Evolutionary conservation across 2,888 invertebrate genomes (phyloP).

Genomic region (Synergus umbraculus): DNA sequence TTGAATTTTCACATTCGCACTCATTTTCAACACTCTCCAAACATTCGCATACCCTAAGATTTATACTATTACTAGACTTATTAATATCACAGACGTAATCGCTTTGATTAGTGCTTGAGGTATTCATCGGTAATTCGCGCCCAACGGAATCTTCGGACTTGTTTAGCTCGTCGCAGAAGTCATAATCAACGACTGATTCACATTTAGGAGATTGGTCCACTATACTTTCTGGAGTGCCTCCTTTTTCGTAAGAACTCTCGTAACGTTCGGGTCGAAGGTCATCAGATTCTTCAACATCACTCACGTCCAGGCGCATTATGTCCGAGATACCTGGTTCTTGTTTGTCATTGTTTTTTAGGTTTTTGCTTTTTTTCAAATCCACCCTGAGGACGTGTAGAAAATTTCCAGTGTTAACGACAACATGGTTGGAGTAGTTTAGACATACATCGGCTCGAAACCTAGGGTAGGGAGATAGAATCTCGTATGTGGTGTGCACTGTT

Average conservation of each 20-base stretch:
- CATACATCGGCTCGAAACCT: constrained; percentile 85
- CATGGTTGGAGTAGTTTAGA: constrained; percentile 85
- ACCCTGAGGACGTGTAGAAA: constrained; percentile 88
- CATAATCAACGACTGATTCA: constrained; percentile 65
- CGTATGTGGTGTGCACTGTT: constrained; percentile 94
- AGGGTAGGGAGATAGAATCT: constrained; percentile 91
- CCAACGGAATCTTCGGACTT: constrained; percentile 62
- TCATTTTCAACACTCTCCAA: constrained; percentile 60
- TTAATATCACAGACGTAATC: constrained; percentile 72
- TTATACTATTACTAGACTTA: constrained; percentile 66
- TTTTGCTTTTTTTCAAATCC: constrained; percentile 77
- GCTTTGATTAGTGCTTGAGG: constrained; percentile 70
- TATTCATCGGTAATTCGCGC: constrained; percentile 65
- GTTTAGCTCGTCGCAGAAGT: constrained; percentile 65
- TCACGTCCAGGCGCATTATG: constrained; percentile 67
- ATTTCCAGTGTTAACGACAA: constrained; percentile 91
- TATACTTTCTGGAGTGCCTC: constrained; percentile 63
- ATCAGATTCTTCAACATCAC: constrained; percentile 70
- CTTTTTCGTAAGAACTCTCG: constrained; percentile 67
- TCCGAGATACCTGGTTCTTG: constrained; percentile 69
- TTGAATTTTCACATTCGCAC: constrained; percentile 63
- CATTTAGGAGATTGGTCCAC: constrained; percentile 67
- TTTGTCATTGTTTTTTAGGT: constrained; percentile 70
- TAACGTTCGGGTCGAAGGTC: constrained; percentile 69
- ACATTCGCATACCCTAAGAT: constrained; percentile 67